Evolutionary conservation across 2,888 invertebrate genomes (phyloP), one percentile per base, ranked within the genome.

Genomic region (Agrotis puta): DNA sequence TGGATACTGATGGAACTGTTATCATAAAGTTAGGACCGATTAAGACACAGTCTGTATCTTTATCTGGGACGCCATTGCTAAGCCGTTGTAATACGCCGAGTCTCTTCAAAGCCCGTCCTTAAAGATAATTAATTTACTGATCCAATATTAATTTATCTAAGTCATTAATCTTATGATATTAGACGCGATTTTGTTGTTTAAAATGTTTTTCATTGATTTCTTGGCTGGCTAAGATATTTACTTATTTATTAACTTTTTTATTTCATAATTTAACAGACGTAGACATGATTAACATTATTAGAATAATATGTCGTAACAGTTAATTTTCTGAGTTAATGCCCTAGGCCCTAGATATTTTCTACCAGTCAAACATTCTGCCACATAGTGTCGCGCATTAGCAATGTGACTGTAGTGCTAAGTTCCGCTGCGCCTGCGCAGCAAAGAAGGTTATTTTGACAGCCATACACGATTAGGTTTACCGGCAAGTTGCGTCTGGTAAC

Each of bases 51-150:
- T 11, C 43, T 63, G 39, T 68, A 13, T 59, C 47, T 71, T 48
- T 50, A 58, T 63, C 51, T 50, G 45, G 54, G 39, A 50, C 63
- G n/a, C n/a, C n/a, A n/a, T n/a, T n/a, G n/a, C 33, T 68, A 69
- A 77, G 72, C 62, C 53, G 56, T 68, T 69, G 48, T 82, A 64
- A 64, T 59, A 48, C 39, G 13, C 39, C 59, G 20, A 79, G 39
- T 61, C 57, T 62, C 47, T 50, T 64, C 45, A 27, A 22, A 67
- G 51, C 24, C 62, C 47, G 45, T 64, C 59, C 63, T 76, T 57
- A 77, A 59, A 50, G 59, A 58, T 82, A 82, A 82, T 77, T 71
- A 81, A 79, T 75, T 81, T 62, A 75, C 57, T 74, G 67, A 71
- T 58, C 59, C 59, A 51, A 68, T 64, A 82, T 79, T 72, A 64